Evolutionary conservation across 2,797 vertebrate species (phyloP), one percentile per base, ranked within the genome.

Genomic region (Sebastes oblongus): DNA sequence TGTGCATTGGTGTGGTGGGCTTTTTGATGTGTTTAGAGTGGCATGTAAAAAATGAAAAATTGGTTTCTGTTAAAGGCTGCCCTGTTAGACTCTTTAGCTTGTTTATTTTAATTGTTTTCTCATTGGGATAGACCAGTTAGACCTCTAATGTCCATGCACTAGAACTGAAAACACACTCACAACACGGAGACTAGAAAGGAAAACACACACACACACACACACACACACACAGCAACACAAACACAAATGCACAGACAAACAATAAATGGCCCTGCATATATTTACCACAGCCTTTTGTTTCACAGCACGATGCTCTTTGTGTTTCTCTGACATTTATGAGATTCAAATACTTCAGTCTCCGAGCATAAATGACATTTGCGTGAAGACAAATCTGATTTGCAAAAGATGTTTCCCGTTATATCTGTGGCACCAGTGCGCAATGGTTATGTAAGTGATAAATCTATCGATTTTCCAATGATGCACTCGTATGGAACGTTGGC

Each of bases 401-500:
- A 82, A 88, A 75, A 78, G 22, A 76, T 73, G 66, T 67, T 86
- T 74, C 75, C 66, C 32, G 36, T 87, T 75, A 61, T 81, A 81
- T 86, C 68, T 64, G 68, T 77, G 82, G 83, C 78, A 84, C 68
- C 71, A 60, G 39, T 65, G 74, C 8, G 20, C 77, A 75, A 18
- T 25, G 66, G 76, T 80, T 89, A 81, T 74, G 74, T 76, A 77
- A 84, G 90, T 81, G 83, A 91, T 87, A 85, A 90, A 86, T 84
- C 79, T 80, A 90, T 92, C 42, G 75, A 83, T 89, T 86, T 88
- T 89, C 67, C 84, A 84, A 58, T 74, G 76, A 86, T 82, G 86
- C 80, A 84, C 73, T 85, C 64, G 52, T 76, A 79, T 80, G 83
- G 86, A 89, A 89, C 67, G 24, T 62, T 75, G 76, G 79, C 13